Percentiles rank a stretch among this genome's conserved stretches.
Evolutionary conservation across 2,888 invertebrate species (phyloP).

Genomic region (Mesochorus sp.): DNA sequence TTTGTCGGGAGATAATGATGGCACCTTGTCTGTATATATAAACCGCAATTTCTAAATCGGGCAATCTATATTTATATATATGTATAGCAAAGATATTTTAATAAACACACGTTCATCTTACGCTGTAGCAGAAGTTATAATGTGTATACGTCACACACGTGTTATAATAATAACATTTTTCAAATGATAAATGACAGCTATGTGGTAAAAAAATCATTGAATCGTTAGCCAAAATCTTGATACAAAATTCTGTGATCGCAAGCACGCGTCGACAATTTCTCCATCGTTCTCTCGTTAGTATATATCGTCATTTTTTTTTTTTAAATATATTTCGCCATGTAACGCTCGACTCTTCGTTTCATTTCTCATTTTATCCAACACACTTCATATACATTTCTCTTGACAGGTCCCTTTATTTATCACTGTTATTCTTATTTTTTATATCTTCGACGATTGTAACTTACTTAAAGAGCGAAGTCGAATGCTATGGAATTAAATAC

Average conservation of each 20-base stretch:
- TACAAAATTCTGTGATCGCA: background rate
- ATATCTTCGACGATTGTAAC: constrained; percentile 3
- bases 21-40: constrained; percentile 12
- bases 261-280: constrained; percentile 2
- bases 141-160: constrained; percentile 47
- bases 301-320: background rate
- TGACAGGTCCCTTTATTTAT: constrained; percentile 7
- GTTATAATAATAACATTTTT: constrained; percentile 46
- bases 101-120: constrained; percentile 21
- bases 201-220: constrained; percentile 48
- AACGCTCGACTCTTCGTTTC: background rate
- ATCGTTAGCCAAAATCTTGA: constrained; percentile 33
- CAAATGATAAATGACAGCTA: constrained; percentile 41
- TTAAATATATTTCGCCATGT: background rate
- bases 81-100: constrained; percentile 61
- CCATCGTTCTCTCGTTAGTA: background rate
- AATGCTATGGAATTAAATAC: constrained; percentile 33
- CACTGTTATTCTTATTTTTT: background rate
- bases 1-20: constrained; percentile 54
- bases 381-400: background rate
- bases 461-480: constrained; percentile 49
- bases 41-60: constrained; percentile 35
- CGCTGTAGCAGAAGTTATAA: too few relatives aligned
- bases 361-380: background rate
- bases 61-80: constrained; percentile 62